Evolutionary conservation across 2,888 invertebrate species (phyloP).

Genomic region (Liodrosophila aerea): DNA sequence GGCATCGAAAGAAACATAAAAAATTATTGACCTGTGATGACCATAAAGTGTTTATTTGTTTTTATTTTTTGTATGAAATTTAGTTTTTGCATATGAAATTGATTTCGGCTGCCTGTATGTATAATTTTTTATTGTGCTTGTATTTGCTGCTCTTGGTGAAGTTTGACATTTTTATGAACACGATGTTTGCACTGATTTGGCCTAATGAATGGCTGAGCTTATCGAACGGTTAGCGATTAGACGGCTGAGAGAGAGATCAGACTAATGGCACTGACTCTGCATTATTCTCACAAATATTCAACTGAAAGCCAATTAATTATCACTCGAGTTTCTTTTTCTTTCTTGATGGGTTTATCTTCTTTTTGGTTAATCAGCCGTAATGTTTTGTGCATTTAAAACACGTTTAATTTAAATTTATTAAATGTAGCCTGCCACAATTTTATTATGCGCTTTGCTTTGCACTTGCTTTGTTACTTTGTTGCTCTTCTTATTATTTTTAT

Average conservation of each 20-base stretch:
- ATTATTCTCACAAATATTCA: not conserved
- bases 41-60: slow-evolving; percentile 37
- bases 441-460: slow-evolving; percentile 48
- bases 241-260: not conserved
- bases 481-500: slow-evolving; percentile 23
- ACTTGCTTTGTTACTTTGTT: slow-evolving; percentile 1
- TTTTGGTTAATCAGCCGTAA: slow-evolving; percentile 17
- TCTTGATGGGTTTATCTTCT: too few relatives aligned
- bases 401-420: slow-evolving; percentile 74
- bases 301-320: slow-evolving; percentile 47
- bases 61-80: slow-evolving; percentile 11
- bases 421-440: slow-evolving; percentile 62
- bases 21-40: slow-evolving; percentile 54
- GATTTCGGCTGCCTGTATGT: slow-evolving; percentile 10
- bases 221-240: not conserved
- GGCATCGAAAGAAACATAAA: too few relatives aligned
- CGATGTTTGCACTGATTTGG: slow-evolving; percentile 19
- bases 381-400: slow-evolving; percentile 68
- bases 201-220: slow-evolving; percentile 13
- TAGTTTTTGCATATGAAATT: slow-evolving; percentile 16
- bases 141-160: slow-evolving; percentile 9
- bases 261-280: not conserved
- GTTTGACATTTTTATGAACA: not conserved
- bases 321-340: slow-evolving; percentile 1
- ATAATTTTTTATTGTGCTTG: slow-evolving; percentile 19